Base-by-base conservation (phyloP, 2,797 vertebrate genomes). In the Gadopsis bispinosus region DNA sequence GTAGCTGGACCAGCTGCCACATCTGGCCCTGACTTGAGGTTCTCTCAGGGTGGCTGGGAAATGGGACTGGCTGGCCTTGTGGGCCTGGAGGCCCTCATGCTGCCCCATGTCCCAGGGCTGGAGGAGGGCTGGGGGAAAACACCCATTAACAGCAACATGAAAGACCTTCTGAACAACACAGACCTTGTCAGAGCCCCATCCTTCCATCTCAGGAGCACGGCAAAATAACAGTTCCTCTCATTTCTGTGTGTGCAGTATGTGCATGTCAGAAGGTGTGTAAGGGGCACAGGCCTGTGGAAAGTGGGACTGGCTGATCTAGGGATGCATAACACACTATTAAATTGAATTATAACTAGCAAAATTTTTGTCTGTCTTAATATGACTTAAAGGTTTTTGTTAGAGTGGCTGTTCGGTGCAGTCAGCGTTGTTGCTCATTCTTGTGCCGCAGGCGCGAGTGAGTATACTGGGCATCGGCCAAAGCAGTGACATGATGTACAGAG, bases 11-110 rank as follows among this genome's bases (percentile, higher is more conserved):
- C 92, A 93, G 90, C 92, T 94, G 92, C 84, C 92, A 94, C 94
- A 96, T 96, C 94, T 95, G 95, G 94, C 89, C 92, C 80, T 92
- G 86, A 92, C 91, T 87, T 85, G 77, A 85, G 87, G 80, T 80
- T 92, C 90, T 91, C 87, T 81, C 85, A 90, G 91, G 91, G 91
- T 91, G 92, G 90, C 83, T 93, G 90, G 88, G 89, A 93, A 93
- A 90, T 80, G 74, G 85, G 88, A 85, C 79, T 84, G 81, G 78
- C 72, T 89, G 83, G 87, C 87, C 89, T 90, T 94, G 90, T 92
- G 83, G 79, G 88, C 88, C 90, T 81, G 72, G 88, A 85, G 91
- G 83, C 81, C 83, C 84, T 87, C 63, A 58, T 66, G 73, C 74
- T 78, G 82, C 83, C 87, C 88, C 55, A 26, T 76, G 88, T 89